A percentile compares a stretch with the other conserved stretches of the same genome.
Evolutionary conservation across 1,140 invertebrate genomes (phyloP).

Genomic region (Macrotrachela quadricornifera): DNA sequence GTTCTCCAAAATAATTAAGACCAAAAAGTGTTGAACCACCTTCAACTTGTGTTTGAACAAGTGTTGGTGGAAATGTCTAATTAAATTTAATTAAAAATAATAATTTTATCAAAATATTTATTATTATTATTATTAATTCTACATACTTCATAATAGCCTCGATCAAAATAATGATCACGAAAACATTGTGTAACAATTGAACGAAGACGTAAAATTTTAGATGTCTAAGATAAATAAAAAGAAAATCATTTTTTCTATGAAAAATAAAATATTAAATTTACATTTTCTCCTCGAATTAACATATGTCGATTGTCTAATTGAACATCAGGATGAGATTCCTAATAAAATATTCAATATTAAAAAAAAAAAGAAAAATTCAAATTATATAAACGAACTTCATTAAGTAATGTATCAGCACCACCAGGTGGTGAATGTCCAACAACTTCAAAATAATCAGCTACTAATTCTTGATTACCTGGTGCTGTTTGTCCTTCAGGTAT

Average conservation of each 20-base stretch:
- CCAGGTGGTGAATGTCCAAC: constrained; percentile 68
- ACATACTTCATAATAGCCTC: constrained; percentile 57
- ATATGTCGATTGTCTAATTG: constrained; percentile 94
- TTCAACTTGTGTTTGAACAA: constrained; percentile 75
- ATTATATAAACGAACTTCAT: constrained; percentile 37
- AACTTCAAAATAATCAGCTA: constrained; percentile 81
- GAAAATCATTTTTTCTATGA: neutral
- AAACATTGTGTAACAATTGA: constrained; percentile 71
- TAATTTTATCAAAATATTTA: neutral
- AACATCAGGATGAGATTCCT: constrained; percentile 77
- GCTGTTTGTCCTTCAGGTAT: constrained; percentile 87
- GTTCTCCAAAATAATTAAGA: constrained; percentile 72
- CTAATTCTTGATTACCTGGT: constrained; percentile 78
- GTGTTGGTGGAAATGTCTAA: constrained; percentile 59
- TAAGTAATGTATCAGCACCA: constrained; percentile 86
- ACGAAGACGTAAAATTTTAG: constrained; percentile 66
- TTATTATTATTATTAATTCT: neutral
- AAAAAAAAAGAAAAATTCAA: neutral
- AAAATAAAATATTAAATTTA: constrained; percentile 11
- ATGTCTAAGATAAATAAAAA: constrained; percentile 39
- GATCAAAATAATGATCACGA: constrained; percentile 61
- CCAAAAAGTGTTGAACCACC: constrained; percentile 94
- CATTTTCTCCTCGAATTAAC: constrained; percentile 89
- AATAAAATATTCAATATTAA: too few relatives aligned
- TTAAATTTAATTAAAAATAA: too few relatives aligned